Percentiles rank a stretch among this genome's conserved stretches.
phyloP scores from a whole-genome alignment of 37 sponge, comb jelly and placozoan genomes.

The Oscarella lobularis region DNA sequence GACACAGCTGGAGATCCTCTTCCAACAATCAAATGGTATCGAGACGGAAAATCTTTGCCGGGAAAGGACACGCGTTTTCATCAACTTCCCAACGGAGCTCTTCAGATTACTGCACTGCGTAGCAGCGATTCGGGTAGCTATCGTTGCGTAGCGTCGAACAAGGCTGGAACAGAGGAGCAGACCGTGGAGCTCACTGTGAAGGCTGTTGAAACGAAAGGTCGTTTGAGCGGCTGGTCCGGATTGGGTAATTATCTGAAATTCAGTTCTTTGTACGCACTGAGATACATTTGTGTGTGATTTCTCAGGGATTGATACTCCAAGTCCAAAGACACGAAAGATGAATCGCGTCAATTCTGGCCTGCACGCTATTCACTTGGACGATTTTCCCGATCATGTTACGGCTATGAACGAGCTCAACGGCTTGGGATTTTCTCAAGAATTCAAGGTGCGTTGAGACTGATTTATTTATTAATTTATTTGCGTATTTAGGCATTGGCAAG shows the following conservation, averaged over 20 bases:
- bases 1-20: not conserved
- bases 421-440: conserved; percentile 50
- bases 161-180: not conserved
- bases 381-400: conserved; percentile 36
- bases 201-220: not conserved
- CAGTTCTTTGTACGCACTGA: too few relatives aligned
- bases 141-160: not conserved
- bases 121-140: not conserved
- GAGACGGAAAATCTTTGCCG: not conserved
- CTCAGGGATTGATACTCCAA: too few relatives aligned
- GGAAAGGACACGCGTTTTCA: not conserved
- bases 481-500: too few relatives aligned
- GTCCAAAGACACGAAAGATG: too few relatives aligned
- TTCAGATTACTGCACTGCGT: not conserved
- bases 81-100: not conserved
- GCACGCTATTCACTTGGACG: conserved; percentile 7
- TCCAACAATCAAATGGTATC: not conserved
- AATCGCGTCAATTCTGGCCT: too few relatives aligned
- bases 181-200: not conserved
- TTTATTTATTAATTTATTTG: too few relatives aligned
- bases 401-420: conserved; percentile 45
- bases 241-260: too few relatives aligned
- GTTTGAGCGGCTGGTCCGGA: too few relatives aligned
- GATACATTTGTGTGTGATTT: too few relatives aligned
- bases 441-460: conserved; percentile 41